Percentiles rank a stretch among this genome's conserved stretches.
Conservation (phyloP, 1,140 invertebrate species). For the Laupala kohalensis region DNA sequence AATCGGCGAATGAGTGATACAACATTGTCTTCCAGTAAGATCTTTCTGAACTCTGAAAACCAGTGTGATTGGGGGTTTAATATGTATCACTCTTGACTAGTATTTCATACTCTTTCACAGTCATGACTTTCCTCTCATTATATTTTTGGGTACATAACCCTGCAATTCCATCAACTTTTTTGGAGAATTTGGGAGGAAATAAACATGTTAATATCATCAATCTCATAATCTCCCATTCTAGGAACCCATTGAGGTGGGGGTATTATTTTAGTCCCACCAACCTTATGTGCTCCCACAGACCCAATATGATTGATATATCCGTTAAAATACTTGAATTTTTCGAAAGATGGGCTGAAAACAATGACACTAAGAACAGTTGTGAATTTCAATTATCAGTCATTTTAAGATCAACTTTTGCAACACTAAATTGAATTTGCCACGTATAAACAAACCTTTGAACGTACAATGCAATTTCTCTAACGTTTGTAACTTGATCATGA, state of each 20-base stretch:
- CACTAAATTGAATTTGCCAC: background rate
- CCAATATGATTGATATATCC: constrained; percentile 87
- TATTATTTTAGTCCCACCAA: constrained; percentile 87
- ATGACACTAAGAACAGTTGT: no score
- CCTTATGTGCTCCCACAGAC: constrained; percentile 79
- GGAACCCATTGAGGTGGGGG: constrained; percentile 86
- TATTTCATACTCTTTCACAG: constrained; percentile 70
- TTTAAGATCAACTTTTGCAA: no score
- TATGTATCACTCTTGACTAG: constrained; percentile 60
- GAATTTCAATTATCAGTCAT: no score
- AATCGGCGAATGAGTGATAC: constrained; percentile 77
- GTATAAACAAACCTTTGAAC: background rate
- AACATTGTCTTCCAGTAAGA: constrained; percentile 97
- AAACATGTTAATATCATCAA: constrained; percentile 60
- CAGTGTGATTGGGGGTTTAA: constrained; percentile 67
- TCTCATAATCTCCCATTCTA: constrained; percentile 66
- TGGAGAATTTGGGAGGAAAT: constrained; percentile 88
- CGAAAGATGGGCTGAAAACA: no score
- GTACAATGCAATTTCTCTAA: no score
- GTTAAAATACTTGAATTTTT: constrained; percentile 22
- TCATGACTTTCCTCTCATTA: constrained; percentile 85
- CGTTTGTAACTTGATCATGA: no score
- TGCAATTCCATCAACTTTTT: constrained; percentile 76
- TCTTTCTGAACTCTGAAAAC: constrained; percentile 86
- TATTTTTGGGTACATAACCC: constrained; percentile 93